Percentiles rank a stretch among this genome's conserved stretches.
Conservation (phyloP, 2,797 vertebrate genomes). For the Benthosema pterotum region DNA sequence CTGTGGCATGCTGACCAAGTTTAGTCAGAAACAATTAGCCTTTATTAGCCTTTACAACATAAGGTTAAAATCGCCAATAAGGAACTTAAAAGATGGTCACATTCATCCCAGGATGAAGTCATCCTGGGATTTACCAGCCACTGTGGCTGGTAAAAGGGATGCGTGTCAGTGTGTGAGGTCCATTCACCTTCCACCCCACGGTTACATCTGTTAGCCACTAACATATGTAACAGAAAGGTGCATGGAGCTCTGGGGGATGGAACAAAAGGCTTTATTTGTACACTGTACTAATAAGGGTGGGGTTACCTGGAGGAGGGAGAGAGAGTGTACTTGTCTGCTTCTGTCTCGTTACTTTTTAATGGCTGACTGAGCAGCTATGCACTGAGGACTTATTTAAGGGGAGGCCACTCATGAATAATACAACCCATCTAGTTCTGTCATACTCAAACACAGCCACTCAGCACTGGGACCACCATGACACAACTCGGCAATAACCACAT, state of each 20-base stretch:
- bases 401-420: conserved; percentile 73
- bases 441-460: conserved; percentile 38
- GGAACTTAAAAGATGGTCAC: too few species aligned
- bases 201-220: too few species aligned
- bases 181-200: too few species aligned
- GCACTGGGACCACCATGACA: conserved; percentile 37
- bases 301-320: conserved; percentile 15
- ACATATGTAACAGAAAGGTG: conserved; percentile 49
- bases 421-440: conserved; percentile 53
- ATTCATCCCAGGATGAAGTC: conserved; percentile 9
- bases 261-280: too few species aligned
- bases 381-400: conserved; percentile 50
- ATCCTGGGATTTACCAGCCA: too few species aligned
- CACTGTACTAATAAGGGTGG: conserved; percentile 45
- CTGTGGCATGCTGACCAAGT: too few species aligned
- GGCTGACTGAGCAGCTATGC: conserved; percentile 35
- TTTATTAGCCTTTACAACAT: too few species aligned
- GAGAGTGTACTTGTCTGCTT: too few species aligned
- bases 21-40: too few species aligned
- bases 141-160: conserved; percentile 1
- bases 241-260: conserved; percentile 12
- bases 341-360: conserved; percentile 63
- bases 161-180: conserved; percentile 15
- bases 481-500: conserved; percentile 45
- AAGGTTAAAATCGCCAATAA: too few species aligned